Evolutionary conservation across 2,888 invertebrate genomes (phyloP).

Genomic region (Drosophila kanekoi): DNA sequence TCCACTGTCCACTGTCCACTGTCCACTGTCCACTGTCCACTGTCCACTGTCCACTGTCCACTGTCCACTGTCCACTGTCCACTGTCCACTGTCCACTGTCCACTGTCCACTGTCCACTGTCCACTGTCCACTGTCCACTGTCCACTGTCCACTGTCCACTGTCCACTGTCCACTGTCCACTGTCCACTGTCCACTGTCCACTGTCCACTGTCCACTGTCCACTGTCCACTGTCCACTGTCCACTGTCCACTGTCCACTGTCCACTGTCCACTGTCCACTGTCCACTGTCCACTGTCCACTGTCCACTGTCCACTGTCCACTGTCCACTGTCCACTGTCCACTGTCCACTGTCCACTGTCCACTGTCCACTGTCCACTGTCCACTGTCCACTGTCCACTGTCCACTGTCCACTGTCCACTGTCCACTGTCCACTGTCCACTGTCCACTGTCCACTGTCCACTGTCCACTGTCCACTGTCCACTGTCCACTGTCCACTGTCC

Average conservation of each 20-base stretch:
- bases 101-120: background rate
- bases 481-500: conserved; percentile 11
- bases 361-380: conserved; percentile 1
- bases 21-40: too few species aligned
- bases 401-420: background rate
- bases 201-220: conserved; percentile 8
- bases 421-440: conserved; percentile 6
- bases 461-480: background rate
- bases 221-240: conserved; percentile 27
- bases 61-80: too few species aligned
- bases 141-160: conserved; percentile 18
- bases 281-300: conserved; percentile 8
- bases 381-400: conserved; percentile 32
- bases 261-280: background rate
- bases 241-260: conserved; percentile 11
- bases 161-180: conserved; percentile 21
- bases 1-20: too few species aligned
- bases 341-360: conserved; percentile 2
- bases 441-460: background rate
- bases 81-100: conserved; percentile 35
- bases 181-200: conserved; percentile 1
- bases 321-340: conserved; percentile 2
- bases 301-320: conserved; percentile 31
- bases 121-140: conserved; percentile 7
- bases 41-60: too few species aligned